Percentiles rank a stretch among this genome's conserved stretches.
phyloP scores from a whole-genome alignment of 2,797 vertebrate genomes.

The Syngnathus acus region DNA sequence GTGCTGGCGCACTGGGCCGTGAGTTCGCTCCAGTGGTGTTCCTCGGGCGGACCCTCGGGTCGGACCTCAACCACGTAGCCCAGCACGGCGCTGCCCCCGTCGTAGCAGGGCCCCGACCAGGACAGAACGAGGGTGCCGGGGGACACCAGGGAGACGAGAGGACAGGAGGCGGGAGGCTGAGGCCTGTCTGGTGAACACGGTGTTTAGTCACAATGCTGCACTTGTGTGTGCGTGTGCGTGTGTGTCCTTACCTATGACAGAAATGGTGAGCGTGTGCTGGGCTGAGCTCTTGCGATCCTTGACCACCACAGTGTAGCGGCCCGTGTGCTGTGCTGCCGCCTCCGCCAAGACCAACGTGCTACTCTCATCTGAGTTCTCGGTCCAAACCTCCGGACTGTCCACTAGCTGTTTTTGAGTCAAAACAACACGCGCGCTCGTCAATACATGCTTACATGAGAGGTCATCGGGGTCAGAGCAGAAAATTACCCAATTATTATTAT shows the following conservation, averaged over 20 bases:
- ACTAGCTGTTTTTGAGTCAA: constrained; percentile 48
- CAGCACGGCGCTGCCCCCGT: constrained; percentile 71
- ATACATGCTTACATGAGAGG: neutral
- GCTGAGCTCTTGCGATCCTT: constrained; percentile 65
- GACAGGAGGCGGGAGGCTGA: constrained; percentile 68
- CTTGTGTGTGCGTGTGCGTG: neutral
- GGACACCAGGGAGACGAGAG: constrained; percentile 54
- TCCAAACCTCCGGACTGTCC: constrained; percentile 54
- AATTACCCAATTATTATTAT: too few relatives aligned
- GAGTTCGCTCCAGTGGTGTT: constrained; percentile 57
- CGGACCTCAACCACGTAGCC: constrained; percentile 71
- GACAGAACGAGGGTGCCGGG: constrained; percentile 64
- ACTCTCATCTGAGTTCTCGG: constrained; percentile 57
- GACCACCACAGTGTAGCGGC: constrained; percentile 65
- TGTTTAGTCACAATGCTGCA: neutral
- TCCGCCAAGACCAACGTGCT: constrained; percentile 64
- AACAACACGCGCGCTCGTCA: neutral
- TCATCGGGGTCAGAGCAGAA: too few relatives aligned
- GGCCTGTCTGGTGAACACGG: constrained; percentile 60
- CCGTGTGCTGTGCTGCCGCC: constrained; percentile 57
- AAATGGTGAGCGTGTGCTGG: constrained; percentile 63
- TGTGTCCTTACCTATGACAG: constrained; percentile 66
- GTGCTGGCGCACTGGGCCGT: constrained; percentile 64
- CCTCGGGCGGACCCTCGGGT: constrained; percentile 21
- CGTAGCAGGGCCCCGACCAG: constrained; percentile 78